These are phyloP conservation scores for Proterorhinus semilunaris DNA, from an alignment of 2,113 vertebrate species.

Conservation along the genomic window DNA sequence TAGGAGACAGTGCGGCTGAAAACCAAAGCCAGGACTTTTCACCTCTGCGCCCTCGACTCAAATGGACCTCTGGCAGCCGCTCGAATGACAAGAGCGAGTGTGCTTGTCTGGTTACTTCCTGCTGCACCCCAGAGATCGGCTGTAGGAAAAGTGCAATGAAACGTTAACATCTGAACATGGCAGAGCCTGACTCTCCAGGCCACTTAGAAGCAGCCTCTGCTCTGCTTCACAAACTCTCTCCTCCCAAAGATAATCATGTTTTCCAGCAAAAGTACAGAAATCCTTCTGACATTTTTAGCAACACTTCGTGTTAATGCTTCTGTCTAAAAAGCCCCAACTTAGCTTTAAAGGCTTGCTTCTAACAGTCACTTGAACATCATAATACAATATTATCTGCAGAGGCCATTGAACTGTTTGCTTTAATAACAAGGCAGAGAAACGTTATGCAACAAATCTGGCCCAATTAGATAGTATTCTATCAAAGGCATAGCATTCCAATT, in stretches of 20 bases:
- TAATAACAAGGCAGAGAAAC: slow-evolving; percentile 19
- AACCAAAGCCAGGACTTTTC: slow-evolving; percentile 97
- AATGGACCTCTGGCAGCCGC: slow-evolving; percentile 90
- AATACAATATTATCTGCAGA: slow-evolving; percentile 35
- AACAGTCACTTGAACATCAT: slow-evolving; percentile 20
- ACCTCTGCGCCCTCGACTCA: slow-evolving; percentile 75
- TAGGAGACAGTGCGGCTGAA: slow-evolving; percentile 89
- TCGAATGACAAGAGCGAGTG: slow-evolving; percentile 92
- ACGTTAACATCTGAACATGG: slow-evolving; percentile 70
- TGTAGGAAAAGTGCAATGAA: slow-evolving; percentile 75
- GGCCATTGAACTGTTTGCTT: slow-evolving; percentile 18
- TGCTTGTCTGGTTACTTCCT: slow-evolving; percentile 92
- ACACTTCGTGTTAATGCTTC: slow-evolving; percentile 29
- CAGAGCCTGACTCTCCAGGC: slow-evolving; percentile 58
- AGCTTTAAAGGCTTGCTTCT: slow-evolving; percentile 33
- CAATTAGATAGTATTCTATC: slow-evolving; percentile 57
- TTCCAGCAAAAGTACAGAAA: slow-evolving; percentile 57
- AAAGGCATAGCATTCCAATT: slow-evolving; percentile 40
- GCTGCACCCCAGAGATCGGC: slow-evolving; percentile 96
- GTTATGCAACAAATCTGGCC: slow-evolving; percentile 44
- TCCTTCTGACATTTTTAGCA: slow-evolving; percentile 48
- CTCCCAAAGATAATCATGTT: slow-evolving; percentile 59
- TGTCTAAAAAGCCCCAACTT: slow-evolving; percentile 29
- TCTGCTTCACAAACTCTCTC: slow-evolving; percentile 52
- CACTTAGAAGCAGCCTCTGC: slow-evolving; percentile 56